Conservation (phyloP, 2,888 invertebrate genomes). For the Microplitis manilae region DNA sequence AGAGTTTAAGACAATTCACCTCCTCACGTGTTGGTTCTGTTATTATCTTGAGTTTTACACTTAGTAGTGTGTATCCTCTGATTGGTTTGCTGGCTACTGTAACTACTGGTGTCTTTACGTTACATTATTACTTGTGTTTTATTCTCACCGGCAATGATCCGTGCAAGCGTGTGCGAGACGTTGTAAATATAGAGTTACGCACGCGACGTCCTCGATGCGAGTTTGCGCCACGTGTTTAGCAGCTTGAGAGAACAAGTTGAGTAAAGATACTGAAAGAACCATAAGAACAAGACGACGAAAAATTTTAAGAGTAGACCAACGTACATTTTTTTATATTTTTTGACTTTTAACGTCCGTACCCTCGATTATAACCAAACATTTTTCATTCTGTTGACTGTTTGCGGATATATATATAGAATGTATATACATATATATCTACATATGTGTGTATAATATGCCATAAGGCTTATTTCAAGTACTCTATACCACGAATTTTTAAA, state of each 20-base stretch:
- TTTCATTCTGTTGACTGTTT: constrained; percentile 13
- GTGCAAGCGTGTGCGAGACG: constrained; percentile 46
- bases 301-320: background rate
- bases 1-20: constrained; percentile 1
- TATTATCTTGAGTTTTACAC: background rate
- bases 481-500: constrained; percentile 30
- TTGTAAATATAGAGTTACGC: constrained; percentile 64
- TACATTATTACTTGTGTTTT: constrained; percentile 20
- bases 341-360: background rate
- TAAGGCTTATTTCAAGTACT: constrained; percentile 14
- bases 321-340: background rate
- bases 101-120: too few relatives aligned
- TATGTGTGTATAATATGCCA: background rate
- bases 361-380: constrained; percentile 6
- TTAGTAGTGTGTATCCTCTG: too few relatives aligned
- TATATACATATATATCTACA: background rate
- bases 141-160: constrained; percentile 32
- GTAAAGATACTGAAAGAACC: constrained; percentile 1
- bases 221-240: constrained; percentile 64
- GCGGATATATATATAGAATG: background rate
- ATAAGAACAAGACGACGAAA: background rate
- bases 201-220: constrained; percentile 57
- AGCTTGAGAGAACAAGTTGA: constrained; percentile 53
- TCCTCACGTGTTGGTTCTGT: background rate
- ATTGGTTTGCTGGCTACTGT: too few relatives aligned